Percentiles rank a stretch among this genome's conserved stretches.
Conservation (phyloP, 37 sponge, comb jelly and placozoan species). For the Spongilla lacustris region DNA sequence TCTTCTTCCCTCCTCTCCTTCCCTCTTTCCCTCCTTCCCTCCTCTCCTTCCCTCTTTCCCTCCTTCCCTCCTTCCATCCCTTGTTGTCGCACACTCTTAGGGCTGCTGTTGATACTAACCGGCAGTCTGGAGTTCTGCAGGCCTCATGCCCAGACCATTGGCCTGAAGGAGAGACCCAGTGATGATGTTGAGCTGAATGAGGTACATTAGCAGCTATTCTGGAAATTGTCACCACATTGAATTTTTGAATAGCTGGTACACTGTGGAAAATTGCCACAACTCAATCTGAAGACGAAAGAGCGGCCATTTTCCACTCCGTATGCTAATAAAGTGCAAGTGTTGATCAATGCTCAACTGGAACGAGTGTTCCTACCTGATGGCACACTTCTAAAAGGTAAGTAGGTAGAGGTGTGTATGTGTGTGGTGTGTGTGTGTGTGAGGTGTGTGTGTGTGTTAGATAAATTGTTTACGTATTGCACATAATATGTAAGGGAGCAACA, state of each 20-base stretch:
- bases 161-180: conserved; percentile 25
- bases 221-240: background rate
- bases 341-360: conserved; percentile 77
- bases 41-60: conserved; percentile 57
- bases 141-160: background rate
- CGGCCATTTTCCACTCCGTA: conserved; percentile 50
- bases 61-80: too few species aligned
- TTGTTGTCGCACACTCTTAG: background rate
- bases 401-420: background rate
- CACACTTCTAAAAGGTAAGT: conserved; percentile 38
- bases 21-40: conserved; percentile 61
- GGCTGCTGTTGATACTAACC: conserved; percentile 37
- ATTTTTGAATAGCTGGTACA: conserved; percentile 14
- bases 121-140: conserved; percentile 64
- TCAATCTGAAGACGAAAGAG: conserved; percentile 56
- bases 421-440: background rate
- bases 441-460: too few species aligned
- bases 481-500: too few species aligned
- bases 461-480: too few species aligned
- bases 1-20: conserved; percentile 35
- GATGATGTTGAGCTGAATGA: conserved; percentile 54
- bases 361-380: conserved; percentile 28
- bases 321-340: conserved; percentile 73
- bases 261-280: conserved; percentile 44
- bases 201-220: background rate